These are phyloP conservation scores for Petromus typicus DNA, from an alignment of 2,113 vertebrate species.

Conservation along the genomic window DNA sequence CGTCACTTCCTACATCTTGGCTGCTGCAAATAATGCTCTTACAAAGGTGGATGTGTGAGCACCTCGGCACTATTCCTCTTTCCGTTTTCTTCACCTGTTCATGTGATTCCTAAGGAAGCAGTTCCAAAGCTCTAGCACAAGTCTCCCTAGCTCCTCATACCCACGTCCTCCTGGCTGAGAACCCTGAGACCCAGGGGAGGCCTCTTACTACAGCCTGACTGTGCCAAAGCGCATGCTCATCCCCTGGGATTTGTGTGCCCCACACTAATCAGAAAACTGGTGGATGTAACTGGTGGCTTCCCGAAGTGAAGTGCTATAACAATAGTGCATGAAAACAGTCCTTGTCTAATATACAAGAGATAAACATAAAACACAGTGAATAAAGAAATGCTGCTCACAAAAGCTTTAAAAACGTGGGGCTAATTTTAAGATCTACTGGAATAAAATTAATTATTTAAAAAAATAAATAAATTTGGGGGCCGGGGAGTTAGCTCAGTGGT, in stretches of 20 bases:
- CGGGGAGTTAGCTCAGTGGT: too few species aligned
- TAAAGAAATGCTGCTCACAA: background rate
- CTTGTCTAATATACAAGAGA: background rate
- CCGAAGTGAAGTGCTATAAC: background rate
- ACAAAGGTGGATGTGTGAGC: background rate
- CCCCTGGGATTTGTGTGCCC: background rate
- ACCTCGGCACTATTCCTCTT: background rate
- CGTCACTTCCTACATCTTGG: background rate
- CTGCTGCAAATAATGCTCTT: background rate
- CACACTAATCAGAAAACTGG: background rate
- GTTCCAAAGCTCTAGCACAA: background rate
- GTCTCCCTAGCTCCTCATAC: background rate
- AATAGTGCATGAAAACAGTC: background rate
- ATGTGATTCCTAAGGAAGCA: background rate
- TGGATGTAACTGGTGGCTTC: background rate
- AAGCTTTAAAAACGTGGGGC: background rate
- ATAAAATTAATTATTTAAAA: background rate
- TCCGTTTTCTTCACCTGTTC: background rate
- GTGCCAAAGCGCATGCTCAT: background rate
- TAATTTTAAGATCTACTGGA: background rate
- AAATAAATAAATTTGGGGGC: too few species aligned
- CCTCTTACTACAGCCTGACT: background rate
- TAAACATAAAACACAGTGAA: background rate
- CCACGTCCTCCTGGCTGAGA: fast-evolving
- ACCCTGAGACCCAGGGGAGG: background rate